Evolutionary conservation across 2,888 invertebrate species (phyloP).

Genomic region (Galeopsomyia nigrocyanea): DNA sequence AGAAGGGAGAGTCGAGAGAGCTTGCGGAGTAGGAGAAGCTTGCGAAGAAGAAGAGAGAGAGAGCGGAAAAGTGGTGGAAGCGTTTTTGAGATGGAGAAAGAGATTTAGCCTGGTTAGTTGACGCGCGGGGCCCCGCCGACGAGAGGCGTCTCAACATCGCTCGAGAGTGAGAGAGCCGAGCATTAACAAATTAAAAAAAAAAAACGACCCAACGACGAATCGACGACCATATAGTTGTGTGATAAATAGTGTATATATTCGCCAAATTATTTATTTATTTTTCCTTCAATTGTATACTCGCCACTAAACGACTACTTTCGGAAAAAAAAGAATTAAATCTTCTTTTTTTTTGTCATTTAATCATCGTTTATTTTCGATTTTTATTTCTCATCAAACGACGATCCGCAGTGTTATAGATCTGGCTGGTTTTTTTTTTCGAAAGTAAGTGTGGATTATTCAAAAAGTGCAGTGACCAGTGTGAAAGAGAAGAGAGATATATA

Average conservation of each 20-base stretch:
- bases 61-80: slow-evolving; percentile 35
- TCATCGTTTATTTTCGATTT: too few relatives aligned
- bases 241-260: neutral
- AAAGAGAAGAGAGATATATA: too few relatives aligned
- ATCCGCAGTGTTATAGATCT: too few relatives aligned
- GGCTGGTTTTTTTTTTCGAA: too few relatives aligned
- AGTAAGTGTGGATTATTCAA: too few relatives aligned
- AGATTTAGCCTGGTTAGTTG: slow-evolving; percentile 67
- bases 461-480: too few relatives aligned
- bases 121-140: slow-evolving; percentile 69
- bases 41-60: slow-evolving; percentile 13
- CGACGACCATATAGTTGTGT: neutral
- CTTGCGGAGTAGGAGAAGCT: slow-evolving; percentile 2
- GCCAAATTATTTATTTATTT: neutral
- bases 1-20: neutral
- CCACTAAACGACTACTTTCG: too few relatives aligned
- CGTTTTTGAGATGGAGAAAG: slow-evolving; percentile 53
- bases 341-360: too few relatives aligned
- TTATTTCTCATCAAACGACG: too few relatives aligned
- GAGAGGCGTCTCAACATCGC: slow-evolving; percentile 46
- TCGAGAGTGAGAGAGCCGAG: neutral
- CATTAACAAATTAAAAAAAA: neutral
- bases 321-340: neutral
- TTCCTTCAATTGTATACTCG: too few relatives aligned
- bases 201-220: neutral